These are phyloP conservation scores for Mormyrus iriodes DNA, from an alignment of 2,113 vertebrate species.

Conservation along the genomic window DNA sequence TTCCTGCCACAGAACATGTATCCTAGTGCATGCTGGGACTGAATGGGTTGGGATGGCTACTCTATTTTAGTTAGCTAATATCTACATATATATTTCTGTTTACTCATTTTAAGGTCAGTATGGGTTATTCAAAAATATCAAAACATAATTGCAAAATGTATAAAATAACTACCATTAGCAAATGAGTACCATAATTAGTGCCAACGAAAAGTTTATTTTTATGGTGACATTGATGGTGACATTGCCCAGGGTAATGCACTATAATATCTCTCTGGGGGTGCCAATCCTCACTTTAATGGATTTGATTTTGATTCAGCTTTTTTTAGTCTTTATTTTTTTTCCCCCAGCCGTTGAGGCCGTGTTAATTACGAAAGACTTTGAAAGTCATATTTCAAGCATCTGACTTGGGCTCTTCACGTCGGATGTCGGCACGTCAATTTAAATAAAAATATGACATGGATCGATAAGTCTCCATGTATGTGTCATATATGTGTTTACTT, in stretches of 20 bases:
- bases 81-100: not conserved
- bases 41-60: not conserved
- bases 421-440: not conserved
- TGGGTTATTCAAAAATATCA: not conserved
- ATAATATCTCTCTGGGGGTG: slow-evolving; percentile 3
- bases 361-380: slow-evolving; percentile 8
- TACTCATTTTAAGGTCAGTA: not conserved
- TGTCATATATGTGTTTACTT: not conserved
- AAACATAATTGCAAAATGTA: not conserved
- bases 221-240: slow-evolving; percentile 8
- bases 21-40: not conserved
- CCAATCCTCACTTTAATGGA: slow-evolving; percentile 14
- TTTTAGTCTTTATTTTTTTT: slow-evolving; percentile 7
- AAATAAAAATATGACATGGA: not conserved
- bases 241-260: slow-evolving; percentile 13
- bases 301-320: slow-evolving; percentile 15
- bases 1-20: not conserved
- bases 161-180: not conserved
- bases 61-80: not conserved
- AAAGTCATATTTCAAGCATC: slow-evolving; percentile 12
- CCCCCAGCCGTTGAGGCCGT: not conserved
- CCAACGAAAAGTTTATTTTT: not conserved
- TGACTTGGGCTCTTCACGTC: not conserved
- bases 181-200: not conserved
- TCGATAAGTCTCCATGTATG: not conserved